phyloP scores from a whole-genome alignment of 2,888 invertebrate genomes.

The Phytoseiulus persimilis region DNA sequence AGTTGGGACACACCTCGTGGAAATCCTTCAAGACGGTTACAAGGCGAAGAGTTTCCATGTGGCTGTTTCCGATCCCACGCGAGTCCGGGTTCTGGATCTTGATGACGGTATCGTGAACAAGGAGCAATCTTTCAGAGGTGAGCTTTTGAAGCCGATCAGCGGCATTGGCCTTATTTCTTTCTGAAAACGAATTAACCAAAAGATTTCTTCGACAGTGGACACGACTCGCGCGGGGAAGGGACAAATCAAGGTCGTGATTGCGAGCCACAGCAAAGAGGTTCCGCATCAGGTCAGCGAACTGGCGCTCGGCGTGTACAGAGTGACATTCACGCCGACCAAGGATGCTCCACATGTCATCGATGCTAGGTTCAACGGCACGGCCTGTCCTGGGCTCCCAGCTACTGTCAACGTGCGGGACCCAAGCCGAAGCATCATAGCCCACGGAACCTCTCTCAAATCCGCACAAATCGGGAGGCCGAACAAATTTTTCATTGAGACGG shows the following conservation, averaged over 20 bases:
- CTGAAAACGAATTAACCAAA: background rate
- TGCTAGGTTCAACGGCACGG: slow-evolving; percentile 76
- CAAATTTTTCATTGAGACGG: slow-evolving; percentile 77
- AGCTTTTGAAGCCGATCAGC: background rate
- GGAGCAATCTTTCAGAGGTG: slow-evolving; percentile 51
- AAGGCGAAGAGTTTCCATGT: slow-evolving; percentile 61
- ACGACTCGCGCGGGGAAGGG: slow-evolving; percentile 74
- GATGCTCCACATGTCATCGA: slow-evolving; percentile 79
- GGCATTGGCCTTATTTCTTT: slow-evolving; percentile 15
- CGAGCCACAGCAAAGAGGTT: slow-evolving; percentile 70
- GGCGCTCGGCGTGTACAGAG: slow-evolving; percentile 67
- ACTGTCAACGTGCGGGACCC: slow-evolving; percentile 59
- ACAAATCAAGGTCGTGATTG: slow-evolving; percentile 66
- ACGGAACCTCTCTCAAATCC: slow-evolving; percentile 74
- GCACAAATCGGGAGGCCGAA: slow-evolving; percentile 71
- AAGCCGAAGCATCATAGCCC: slow-evolving; percentile 64
- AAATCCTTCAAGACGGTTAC: slow-evolving; percentile 59
- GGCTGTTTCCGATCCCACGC: slow-evolving; percentile 59
- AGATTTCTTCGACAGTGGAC: slow-evolving; percentile 57
- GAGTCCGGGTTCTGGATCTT: slow-evolving; percentile 52
- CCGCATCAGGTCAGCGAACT: slow-evolving; percentile 68
- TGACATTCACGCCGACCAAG: slow-evolving; percentile 75
- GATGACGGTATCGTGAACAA: slow-evolving; percentile 52
- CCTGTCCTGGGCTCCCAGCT: slow-evolving; percentile 56
- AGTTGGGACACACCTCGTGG: slow-evolving; percentile 67